Evolutionary conservation across 2,797 vertebrate genomes (phyloP).

Genomic region (Smutsia temminckii): DNA sequence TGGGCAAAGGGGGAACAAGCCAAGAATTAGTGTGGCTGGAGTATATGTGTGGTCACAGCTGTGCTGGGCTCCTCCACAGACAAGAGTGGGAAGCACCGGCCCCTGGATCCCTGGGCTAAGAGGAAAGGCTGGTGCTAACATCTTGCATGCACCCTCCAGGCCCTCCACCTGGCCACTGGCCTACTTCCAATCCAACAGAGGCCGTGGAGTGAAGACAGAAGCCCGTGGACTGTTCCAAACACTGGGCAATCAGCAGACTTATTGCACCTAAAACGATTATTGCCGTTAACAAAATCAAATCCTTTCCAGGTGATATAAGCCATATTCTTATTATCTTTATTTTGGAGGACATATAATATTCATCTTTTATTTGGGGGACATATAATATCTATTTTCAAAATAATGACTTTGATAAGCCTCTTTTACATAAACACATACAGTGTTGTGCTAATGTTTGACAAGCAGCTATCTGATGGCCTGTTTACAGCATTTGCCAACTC

Average conservation of each 20-base stretch:
- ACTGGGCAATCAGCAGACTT: not conserved
- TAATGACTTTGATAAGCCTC: not conserved
- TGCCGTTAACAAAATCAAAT: not conserved
- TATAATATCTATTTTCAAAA: not conserved
- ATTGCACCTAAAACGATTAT: not conserved
- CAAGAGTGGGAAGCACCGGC: accelerated
- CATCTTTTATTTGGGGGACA: not conserved
- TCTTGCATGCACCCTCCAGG: not conserved
- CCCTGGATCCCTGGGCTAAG: not conserved
- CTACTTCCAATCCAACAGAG: not conserved
- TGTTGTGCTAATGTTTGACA: not conserved
- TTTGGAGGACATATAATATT: not conserved
- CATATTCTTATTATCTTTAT: not conserved
- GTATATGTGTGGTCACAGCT: accelerated
- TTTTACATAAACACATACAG: not conserved
- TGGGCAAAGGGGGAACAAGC: accelerated
- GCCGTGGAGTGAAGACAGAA: not conserved
- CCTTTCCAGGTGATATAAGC: not conserved
- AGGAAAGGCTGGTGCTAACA: too few species aligned
- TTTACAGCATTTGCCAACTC: not conserved
- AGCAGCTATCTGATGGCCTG: accelerated
- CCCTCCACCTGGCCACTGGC: not conserved
- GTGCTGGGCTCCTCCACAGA: accelerated
- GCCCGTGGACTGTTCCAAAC: not conserved
- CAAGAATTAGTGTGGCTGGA: accelerated